phyloP scores from a whole-genome alignment of 2,797 vertebrate species.

The Pangasius krempfi region DNA sequence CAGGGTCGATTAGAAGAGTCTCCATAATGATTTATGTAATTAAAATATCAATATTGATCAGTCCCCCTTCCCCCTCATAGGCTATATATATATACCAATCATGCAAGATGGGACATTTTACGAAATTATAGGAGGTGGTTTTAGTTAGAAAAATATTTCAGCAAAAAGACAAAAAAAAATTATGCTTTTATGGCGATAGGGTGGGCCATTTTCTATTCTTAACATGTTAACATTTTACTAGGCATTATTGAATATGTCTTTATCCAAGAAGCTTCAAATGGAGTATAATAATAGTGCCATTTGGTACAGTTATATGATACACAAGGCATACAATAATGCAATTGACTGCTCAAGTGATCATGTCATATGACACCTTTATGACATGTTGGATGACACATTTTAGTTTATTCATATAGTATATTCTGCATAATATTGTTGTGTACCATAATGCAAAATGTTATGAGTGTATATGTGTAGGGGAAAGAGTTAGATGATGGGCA shows the following conservation, averaged over 20 bases:
- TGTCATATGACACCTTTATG: background rate
- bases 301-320: background rate
- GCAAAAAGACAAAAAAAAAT: background rate
- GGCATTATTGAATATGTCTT: background rate
- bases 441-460: background rate
- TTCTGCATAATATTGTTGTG: background rate
- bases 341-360: background rate
- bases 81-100: background rate
- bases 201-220: background rate
- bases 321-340: background rate
- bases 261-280: background rate
- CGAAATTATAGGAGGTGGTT: background rate
- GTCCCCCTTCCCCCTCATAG: too few species aligned
- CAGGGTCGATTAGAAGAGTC: constrained; percentile 52
- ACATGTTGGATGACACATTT: background rate
- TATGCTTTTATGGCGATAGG: background rate
- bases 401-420: background rate
- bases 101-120: constrained; percentile 11
- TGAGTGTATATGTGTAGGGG: background rate
- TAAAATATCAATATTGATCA: too few species aligned
- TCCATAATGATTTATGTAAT: too few species aligned
- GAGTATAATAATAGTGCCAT: background rate
- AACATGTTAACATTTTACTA: background rate
- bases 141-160: background rate
- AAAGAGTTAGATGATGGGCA: background rate